Evolutionary conservation across 2,113 vertebrate species (phyloP).

Genomic region (Vombatus ursinus): DNA sequence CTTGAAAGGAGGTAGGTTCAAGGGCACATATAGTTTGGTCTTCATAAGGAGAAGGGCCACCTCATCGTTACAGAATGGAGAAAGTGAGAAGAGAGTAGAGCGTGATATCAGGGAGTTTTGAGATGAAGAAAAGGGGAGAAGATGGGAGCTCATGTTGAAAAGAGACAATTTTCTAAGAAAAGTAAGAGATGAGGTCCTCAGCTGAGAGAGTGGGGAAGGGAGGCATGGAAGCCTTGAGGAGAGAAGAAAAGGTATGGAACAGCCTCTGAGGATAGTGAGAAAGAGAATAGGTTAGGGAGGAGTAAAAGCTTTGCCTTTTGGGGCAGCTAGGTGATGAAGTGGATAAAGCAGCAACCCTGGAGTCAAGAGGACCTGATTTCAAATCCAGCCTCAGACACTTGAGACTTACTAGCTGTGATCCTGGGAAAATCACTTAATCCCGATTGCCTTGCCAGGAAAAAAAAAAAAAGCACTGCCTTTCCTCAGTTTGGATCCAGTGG

Average conservation of each 20-base stretch:
- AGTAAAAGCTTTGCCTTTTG: too few relatives aligned
- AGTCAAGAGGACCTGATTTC: too few relatives aligned
- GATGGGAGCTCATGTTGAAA: neutral
- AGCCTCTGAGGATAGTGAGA: too few relatives aligned
- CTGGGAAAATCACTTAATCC: too few relatives aligned
- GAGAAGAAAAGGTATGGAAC: neutral
- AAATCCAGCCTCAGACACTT: too few relatives aligned
- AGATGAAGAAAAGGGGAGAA: neutral
- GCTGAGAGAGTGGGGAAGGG: neutral
- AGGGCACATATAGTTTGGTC: neutral
- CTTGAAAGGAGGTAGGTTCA: neutral
- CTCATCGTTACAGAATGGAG: neutral
- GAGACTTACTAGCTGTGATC: too few relatives aligned
- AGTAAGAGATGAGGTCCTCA: neutral
- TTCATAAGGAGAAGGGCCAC: neutral
- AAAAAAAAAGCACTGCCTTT: neutral
- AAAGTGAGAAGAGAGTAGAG: neutral
- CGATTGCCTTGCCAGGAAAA: too few relatives aligned
- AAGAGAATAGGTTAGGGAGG: too few relatives aligned
- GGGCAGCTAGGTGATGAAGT: too few relatives aligned
- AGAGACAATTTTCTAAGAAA: neutral
- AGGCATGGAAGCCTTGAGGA: neutral
- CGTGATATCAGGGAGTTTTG: too few relatives aligned
- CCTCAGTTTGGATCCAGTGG: neutral
- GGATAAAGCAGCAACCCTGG: too few relatives aligned